phyloP scores from a whole-genome alignment of 2,888 invertebrate species.

The Melangyna quadrimaculata region DNA sequence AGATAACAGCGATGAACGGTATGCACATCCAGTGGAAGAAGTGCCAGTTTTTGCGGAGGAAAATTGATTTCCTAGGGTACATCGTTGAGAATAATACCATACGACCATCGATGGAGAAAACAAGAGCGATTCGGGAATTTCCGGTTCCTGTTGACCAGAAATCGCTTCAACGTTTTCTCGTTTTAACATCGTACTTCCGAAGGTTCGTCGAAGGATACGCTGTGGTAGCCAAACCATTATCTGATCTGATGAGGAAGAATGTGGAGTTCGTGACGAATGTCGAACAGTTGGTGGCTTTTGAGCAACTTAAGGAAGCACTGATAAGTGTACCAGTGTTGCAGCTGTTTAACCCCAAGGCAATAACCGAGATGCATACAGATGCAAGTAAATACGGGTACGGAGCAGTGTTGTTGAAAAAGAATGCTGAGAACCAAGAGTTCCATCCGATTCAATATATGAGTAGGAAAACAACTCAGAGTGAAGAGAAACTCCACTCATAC shows the following conservation, averaged over 20 bases:
- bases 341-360: too few relatives aligned
- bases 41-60: too few relatives aligned
- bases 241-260: constrained; percentile 56
- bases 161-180: constrained; percentile 24
- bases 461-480: constrained; percentile 64
- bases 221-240: constrained; percentile 4
- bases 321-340: constrained; percentile 13
- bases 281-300: constrained; percentile 69
- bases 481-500: constrained; percentile 74
- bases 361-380: constrained; percentile 34
- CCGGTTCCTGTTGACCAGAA: too few relatives aligned
- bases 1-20: constrained; percentile 42
- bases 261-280: constrained; percentile 63
- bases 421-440: constrained; percentile 1
- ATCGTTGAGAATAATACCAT: constrained; percentile 34
- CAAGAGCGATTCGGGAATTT: constrained; percentile 15
- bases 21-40: constrained; percentile 52
- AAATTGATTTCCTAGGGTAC: constrained; percentile 65
- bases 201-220: constrained; percentile 16
- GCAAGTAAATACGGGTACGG: constrained; percentile 46
- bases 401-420: constrained; percentile 39
- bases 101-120: constrained; percentile 43
- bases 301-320: constrained; percentile 58
- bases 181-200: constrained; percentile 36
- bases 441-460: constrained; percentile 45